Evolutionary conservation across 2,888 invertebrate genomes (phyloP), one percentile per base, ranked within the genome.

Genomic region (Odontomyia ornata): DNA sequence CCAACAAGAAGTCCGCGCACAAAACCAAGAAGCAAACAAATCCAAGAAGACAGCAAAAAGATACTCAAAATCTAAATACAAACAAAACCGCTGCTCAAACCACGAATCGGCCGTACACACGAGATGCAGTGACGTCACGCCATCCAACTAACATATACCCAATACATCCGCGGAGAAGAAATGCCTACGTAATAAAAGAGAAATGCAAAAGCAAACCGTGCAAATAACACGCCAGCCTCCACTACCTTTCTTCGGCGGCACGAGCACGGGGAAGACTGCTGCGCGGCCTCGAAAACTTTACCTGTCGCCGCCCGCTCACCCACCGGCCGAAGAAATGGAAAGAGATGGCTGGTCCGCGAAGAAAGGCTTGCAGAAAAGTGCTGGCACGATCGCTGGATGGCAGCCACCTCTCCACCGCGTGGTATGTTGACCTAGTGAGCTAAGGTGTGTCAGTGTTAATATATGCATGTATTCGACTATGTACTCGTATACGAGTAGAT

Each of bases 311-410:
- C 60, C 57, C 72, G 52, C 72, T 64, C 75, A 30, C 69, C 69
- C 27, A 72, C 65, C 52, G 62, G 46, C 62, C 71, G 76, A 75
- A 79, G 79, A 79, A 79, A 79, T 79, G 79, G 75, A 79, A 76
- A 52, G 75, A 77, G 79, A 79, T 57, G 69, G 56, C 71, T 56
- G 21, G 60, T 1, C 43, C n/a, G 13, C 52, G 56, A 11, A 46
- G 25, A 27, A 77, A 13, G 21, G 30, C 72, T 65, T 52, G 28
- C 43, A 43, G 36, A 71, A 71, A 18, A 21, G 21, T 47, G 62
- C 25, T 77, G 30, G 67, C 73, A 72, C 43, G 30, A 73, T 72
- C 36, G n/a, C n/a, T 28, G 71, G 56, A 13, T 25, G 36, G 69
- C 30, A 43, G 60, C 75, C 62, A 75, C 47, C 62, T 75, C 64